Evolutionary conservation across 2,113 vertebrate species (phyloP), one percentile per base, ranked within the genome.

Genomic region (Periophthalmus modestus): DNA sequence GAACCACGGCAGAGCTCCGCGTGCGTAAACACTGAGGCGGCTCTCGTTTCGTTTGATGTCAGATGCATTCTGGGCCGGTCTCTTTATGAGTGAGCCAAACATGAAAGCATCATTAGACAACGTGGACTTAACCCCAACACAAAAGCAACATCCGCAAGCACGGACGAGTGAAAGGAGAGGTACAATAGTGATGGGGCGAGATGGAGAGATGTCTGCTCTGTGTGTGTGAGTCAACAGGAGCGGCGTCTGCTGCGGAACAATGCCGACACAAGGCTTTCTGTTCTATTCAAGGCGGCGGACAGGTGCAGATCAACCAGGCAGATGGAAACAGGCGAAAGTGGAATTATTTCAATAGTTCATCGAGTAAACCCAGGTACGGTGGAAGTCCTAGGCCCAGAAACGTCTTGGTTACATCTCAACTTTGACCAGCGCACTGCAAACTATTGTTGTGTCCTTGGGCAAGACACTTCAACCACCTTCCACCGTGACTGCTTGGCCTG

Each of bases 11-110:
- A 73, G 74, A 77, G 75, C 55, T 82, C 81, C 50, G 39, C 3
- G 28, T 57, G 77, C 69, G 78, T 82, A 82, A 87, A 88, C 82
- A 81, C 68, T 33, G 13, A 24, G 76, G n/a, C 66, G 68, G 75
- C 87, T 92, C 89, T 90, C 88, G 91, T 92, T 85, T 84, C 1
- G 77, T 89, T 88, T 92, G 87, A 92, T 92, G 88, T 88, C 82
- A 72, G 84, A 80, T 78, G 78, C 74, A 79, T 78, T 54, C 74
- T 86, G 58, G 68, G 10, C 65, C 61, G n/a, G 79, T 86, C 74
- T 82, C 71, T 87, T 88, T 66, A 87, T 82, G 83, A 85, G 46
- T 15, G n/a, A 57, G n/a, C n/a, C 54, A 0, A 57, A 86, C 84
- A 89, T 89, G 82, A 90, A 89, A 89, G 89, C 82, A 46, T 84